These are phyloP conservation scores for Dromaius novaehollandiae DNA, from an alignment of 2,113 vertebrate genomes.

Conservation along the genomic window DNA sequence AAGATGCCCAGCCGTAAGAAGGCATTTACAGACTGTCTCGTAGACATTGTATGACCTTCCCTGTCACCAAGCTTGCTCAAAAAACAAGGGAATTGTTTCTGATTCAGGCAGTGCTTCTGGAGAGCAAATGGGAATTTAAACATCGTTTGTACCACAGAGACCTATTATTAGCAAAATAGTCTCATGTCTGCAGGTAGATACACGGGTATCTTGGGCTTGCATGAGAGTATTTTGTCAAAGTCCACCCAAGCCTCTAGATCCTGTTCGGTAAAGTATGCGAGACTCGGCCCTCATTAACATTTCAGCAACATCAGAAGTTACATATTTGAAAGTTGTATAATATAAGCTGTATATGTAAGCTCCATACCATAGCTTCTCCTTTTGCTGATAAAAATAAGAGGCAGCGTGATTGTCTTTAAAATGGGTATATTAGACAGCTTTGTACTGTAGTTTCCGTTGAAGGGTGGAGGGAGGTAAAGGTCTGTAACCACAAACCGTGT, in stretches of 20 bases:
- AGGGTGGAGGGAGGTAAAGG: background rate
- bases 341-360: too few species aligned
- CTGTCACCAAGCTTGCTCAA: background rate
- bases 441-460: background rate
- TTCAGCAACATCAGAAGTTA: background rate
- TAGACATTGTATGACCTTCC: background rate
- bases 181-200: background rate
- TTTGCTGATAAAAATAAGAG: background rate
- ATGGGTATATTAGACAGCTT: background rate
- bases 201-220: background rate
- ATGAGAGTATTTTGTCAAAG: background rate
- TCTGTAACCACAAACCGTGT: background rate
- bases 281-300: background rate
- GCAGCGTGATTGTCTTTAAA: background rate
- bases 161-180: background rate
- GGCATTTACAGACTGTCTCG: background rate
- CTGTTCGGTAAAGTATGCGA: background rate
- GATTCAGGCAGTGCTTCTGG: background rate
- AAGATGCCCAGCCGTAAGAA: background rate
- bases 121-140: background rate
- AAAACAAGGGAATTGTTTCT: background rate
- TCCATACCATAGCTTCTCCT: background rate
- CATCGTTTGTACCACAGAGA: background rate
- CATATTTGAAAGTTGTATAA: fast-evolving
- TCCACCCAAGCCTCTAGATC: background rate